Evolutionary conservation across 2,113 vertebrate genomes (phyloP), one percentile per base, ranked within the genome.

Genomic region (Hippopotamus amphibius): DNA sequence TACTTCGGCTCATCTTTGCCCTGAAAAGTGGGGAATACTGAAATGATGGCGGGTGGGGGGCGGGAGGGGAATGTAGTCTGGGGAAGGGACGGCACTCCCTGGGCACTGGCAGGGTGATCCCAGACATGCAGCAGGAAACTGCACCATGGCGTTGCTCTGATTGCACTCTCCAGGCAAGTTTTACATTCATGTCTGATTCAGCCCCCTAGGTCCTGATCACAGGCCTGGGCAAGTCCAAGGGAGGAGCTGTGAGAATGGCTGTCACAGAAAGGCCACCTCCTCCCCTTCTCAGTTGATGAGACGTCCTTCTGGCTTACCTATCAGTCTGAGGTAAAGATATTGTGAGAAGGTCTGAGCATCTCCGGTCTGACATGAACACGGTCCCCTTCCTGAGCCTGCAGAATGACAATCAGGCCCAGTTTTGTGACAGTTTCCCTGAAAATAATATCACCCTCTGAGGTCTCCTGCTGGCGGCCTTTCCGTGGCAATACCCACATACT

Each of bases 21-120:
- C 9, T 1, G 26, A 76, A 6, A 68, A 6, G 17, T 14, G 59
- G 22, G 65, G 14, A 53, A n/a, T 43, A 16, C 26, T 2, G 21
- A 76, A 66, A 81, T 48, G 14, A 33, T 24, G 15, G 4, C 4
- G 0, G 4, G 10, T 12, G 37, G 4, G 10, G 66, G 30, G 43
- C 19, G 21, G 12, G 33, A 2, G 7, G 0, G 3, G 24, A 7
- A 1, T 50, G 3, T 8, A 1, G 7, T 5, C 37, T 37, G 7
- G 12, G 30, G 13, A 21, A 3, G 14, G 48, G 17, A 26, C 0
- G 0, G 7, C 7, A 17, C n/a, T 13, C 21, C 10, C 30, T 1
- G 48, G 48, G 4, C 55, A 13, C 26, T 4, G 21, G 37, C 37
- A 24, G 59, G 55, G 9, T 16, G 3, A 15, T 53, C 69, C 11